Percentiles rank a stretch among this genome's conserved stretches.
These are phyloP conservation scores for Eira barbara DNA, from an alignment of 2,113 vertebrate species.

Conservation along the genomic window DNA sequence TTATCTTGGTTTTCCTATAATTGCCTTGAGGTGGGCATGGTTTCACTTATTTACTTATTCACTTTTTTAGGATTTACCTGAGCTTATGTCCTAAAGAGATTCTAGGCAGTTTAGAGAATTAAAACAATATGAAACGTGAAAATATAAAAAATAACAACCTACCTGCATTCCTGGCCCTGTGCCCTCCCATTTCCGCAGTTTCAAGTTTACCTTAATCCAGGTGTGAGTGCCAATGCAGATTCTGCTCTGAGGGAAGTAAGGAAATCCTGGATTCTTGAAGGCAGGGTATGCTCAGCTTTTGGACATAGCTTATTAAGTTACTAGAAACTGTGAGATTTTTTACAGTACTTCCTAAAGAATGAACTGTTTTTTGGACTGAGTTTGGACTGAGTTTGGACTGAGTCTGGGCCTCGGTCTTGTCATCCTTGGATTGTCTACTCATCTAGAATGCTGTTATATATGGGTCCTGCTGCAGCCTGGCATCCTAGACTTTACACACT, in stretches of 20 bases:
- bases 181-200: not conserved
- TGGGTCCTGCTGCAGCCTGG: not conserved
- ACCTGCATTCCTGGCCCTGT: not conserved
- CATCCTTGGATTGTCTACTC: not conserved
- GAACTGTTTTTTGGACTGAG: not conserved
- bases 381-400: not conserved
- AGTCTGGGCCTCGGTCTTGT: not conserved
- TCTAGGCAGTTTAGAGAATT: not conserved
- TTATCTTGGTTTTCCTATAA: not conserved
- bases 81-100: not conserved
- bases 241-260: not conserved
- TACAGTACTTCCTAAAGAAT: not conserved
- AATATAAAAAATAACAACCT: not conserved
- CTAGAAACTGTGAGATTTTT: not conserved
- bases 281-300: not conserved
- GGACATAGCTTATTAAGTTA: not conserved
- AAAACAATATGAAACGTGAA: not conserved
- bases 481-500: not conserved
- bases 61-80: not conserved
- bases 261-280: not conserved
- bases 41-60: not conserved
- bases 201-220: not conserved
- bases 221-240: not conserved
- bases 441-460: not conserved
- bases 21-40: not conserved